Conservation (phyloP, 2,113 vertebrate species). For the Saimiri boliviensis region DNA sequence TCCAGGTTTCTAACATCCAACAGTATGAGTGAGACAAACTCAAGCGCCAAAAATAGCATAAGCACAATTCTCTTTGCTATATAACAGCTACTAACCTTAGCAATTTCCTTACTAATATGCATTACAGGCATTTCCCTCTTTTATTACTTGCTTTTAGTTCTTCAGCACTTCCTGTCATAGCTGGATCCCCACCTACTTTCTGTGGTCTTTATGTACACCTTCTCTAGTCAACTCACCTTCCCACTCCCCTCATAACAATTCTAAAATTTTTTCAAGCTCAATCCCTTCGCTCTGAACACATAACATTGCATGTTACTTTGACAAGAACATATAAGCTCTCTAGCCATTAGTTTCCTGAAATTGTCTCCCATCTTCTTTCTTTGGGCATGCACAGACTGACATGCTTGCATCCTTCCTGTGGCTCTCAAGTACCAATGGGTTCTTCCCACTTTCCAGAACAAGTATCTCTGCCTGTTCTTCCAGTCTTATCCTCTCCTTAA, state of each 20-base stretch:
- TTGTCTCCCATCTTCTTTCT: neutral
- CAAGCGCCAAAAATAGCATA: slow-evolving; percentile 27
- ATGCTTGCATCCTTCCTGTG: neutral
- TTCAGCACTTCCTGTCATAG: neutral
- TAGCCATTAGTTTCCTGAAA: neutral
- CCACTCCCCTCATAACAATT: neutral
- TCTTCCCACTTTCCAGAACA: neutral
- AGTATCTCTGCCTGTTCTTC: neutral
- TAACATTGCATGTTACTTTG: neutral
- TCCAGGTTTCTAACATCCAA: neutral
- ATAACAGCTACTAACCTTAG: neutral
- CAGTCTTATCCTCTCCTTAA: neutral
- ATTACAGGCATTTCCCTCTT: neutral
- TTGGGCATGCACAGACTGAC: rapidly evolving
- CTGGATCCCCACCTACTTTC: neutral
- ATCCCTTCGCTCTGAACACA: neutral
- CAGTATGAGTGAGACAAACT: neutral
- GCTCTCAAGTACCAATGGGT: neutral
- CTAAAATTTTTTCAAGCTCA: neutral
- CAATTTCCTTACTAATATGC: neutral
- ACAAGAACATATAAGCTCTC: neutral
- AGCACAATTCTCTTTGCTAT: neutral
- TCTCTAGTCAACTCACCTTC: neutral
- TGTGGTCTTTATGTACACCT: neutral
- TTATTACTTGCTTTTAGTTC: neutral